These are phyloP conservation scores for Pseudococcus viburni DNA, from an alignment of 2,888 invertebrate genomes.

Conservation along the genomic window DNA sequence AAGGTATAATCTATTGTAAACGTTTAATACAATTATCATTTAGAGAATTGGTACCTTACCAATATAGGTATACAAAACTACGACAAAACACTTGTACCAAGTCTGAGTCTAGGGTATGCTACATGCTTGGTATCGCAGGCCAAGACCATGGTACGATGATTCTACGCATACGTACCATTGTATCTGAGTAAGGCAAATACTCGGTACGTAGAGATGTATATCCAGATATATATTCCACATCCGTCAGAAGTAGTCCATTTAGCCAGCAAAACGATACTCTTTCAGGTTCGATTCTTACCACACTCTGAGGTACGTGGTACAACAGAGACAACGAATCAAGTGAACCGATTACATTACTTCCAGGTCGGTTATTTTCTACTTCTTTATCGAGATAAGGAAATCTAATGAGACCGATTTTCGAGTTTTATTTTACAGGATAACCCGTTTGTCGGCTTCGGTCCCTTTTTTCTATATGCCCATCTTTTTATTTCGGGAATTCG, in stretches of 20 bases:
- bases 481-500: constrained; percentile 1
- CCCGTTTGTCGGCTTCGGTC: constrained; percentile 55
- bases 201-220: background rate
- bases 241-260: constrained; percentile 51
- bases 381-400: constrained; percentile 60
- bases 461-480: background rate
- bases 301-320: background rate
- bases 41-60: background rate
- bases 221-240: background rate
- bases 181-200: background rate
- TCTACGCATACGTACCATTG: background rate
- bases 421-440: constrained; percentile 56
- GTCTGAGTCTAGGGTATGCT: background rate
- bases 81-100: background rate
- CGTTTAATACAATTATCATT: constrained; percentile 54
- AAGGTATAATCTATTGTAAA: constrained; percentile 36
- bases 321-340: constrained; percentile 35
- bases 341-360: constrained; percentile 60
- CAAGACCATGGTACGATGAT: background rate
- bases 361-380: constrained; percentile 58
- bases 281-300: constrained; percentile 28
- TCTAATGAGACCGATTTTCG: constrained; percentile 62
- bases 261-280: constrained; percentile 37
- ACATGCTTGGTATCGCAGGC: background rate
- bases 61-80: background rate